Evolutionary conservation across 2,113 vertebrate species (phyloP), one percentile per base, ranked within the genome.

Genomic region (Struthidea cinerea): DNA sequence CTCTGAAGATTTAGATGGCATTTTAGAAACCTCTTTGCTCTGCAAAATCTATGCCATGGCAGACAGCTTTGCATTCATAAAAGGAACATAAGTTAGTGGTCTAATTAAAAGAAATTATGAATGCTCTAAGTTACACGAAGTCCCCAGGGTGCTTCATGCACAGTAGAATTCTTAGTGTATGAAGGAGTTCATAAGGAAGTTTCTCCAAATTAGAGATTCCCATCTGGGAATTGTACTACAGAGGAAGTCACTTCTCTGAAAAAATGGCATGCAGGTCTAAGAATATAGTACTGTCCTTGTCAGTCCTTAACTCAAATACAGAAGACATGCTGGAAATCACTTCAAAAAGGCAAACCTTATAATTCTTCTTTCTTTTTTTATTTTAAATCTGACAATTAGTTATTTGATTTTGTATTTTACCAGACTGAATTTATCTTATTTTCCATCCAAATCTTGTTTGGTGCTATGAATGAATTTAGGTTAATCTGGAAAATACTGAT

Each of bases 31-130:
- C 15, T 71, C 21, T 84, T 30, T 78, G 16, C 16, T 78, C 52
- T 71, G 69, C n/a, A 93, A 87, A 93, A 78, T 71, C 73, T 77
- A 22, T 81, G 27, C 35, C 10, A 35, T 46, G 28, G 46, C n/a
- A 59, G 47, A 67, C 16, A 47, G 30, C 17, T 86, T 90, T 52
- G 39, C 11, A 30, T 88, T 80, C 55, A 67, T 52, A 87, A 89
- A 69, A 61, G 18, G 30, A 67, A 39, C 47, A 55, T 46, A 84
- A 89, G 52, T 60, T 68, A 82, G 64, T 84, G 64, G 52, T 47
- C 42, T 55, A 91, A 84, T 87, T 82, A 87, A 93, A 89, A 87
- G 30, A 87, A 87, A 87, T 89, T 55, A 82, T 30, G 15, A 91
- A 49, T 82, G 67, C 12, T 77, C 47, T 35, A 68, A 49, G 41